Base-by-base conservation (phyloP, 2,888 invertebrate species). In the Amiota minor region DNA sequence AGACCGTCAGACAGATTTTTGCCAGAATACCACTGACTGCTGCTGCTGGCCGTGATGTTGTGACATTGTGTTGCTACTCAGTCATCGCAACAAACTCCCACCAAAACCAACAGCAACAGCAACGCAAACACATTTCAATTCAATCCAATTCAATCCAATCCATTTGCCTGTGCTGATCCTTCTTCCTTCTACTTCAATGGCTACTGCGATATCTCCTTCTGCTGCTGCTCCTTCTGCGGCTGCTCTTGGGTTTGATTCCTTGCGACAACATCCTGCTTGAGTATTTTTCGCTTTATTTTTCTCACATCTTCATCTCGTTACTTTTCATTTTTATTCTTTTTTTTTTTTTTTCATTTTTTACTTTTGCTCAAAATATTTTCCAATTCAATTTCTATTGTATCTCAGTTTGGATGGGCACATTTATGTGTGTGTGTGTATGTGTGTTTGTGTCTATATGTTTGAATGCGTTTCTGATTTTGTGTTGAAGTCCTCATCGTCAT, bases 371-470 rank as follows among this genome's bases (percentile, higher is more conserved):
- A 68, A 68, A 68, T 68, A 68, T 83, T 76, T 83, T 84, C 81
- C 83, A 85, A 83, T 85, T 83, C 86, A 85, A 85, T 83, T 83
- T 85, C 84, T 75, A 83, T 85, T 83, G 83, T 35, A 35, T 35
- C 35, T 35, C 35, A 35, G 2, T 35, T 3, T 35, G 35, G 35
- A 35, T 35, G 35, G 35, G 35, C 35, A 35, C 35, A 35, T 35
- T 35, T 35, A 35, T 35, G 35, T 35, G 6, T 35, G 6, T 6
- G 35, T 85, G 85, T 83, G 79, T 50, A 46, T 49, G 65, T 23
- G 59, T 62, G 65, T 23, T 50, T 62, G 62, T 53, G 68, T 23
- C 45, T 18, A 50, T 69, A 20, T 50, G 55, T 50, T 14, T 75
- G 59, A 68, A 61, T 74, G 72, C 74, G 64, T 70, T 62, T 70